A percentile compares a stretch with the other conserved stretches of the same genome.
Evolutionary conservation across 2,797 vertebrate genomes (phyloP).

Genomic region (Micropoecilia bifurca): DNA sequence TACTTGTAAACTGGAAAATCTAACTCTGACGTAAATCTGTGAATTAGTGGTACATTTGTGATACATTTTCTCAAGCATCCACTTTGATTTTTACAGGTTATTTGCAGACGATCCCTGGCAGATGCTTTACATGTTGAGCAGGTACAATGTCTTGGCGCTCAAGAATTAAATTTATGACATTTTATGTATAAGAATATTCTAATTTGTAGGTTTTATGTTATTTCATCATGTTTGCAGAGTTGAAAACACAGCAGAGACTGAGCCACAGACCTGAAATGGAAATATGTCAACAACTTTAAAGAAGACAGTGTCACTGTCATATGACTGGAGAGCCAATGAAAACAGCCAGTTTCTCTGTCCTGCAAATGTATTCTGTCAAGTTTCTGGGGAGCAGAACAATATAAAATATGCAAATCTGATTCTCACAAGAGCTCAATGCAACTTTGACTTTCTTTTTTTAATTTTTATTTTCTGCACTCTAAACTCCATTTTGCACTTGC

Average conservation of each 20-base stretch:
- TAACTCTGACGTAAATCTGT: constrained; percentile 6
- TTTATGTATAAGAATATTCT: not conserved
- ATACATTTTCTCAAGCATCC: constrained; percentile 3
- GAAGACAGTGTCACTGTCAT: constrained; percentile 36
- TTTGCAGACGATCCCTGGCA: constrained; percentile 82
- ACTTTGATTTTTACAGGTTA: constrained; percentile 66
- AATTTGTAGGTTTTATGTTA: not conserved
- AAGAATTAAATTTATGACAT: not conserved
- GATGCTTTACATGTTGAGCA: constrained; percentile 81
- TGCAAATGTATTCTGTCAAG: constrained; percentile 27
- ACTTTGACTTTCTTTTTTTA: constrained; percentile 2
- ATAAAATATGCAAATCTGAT: constrained; percentile 12
- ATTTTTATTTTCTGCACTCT: not conserved
- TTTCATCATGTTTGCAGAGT: constrained; percentile 51
- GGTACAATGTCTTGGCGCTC: constrained; percentile 55
- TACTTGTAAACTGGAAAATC: not conserved
- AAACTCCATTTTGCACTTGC: constrained; percentile 11
- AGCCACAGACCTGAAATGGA: constrained; percentile 68
- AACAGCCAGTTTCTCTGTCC: constrained; percentile 22
- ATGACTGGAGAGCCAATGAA: constrained; percentile 19
- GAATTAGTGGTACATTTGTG: not conserved
- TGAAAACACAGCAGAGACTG: constrained; percentile 62
- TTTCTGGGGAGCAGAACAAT: constrained; percentile 16
- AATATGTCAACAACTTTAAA: constrained; percentile 8
- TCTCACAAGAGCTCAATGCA: not conserved